Conservation (phyloP, 2,888 invertebrate species). For the Vanessa cardui region DNA sequence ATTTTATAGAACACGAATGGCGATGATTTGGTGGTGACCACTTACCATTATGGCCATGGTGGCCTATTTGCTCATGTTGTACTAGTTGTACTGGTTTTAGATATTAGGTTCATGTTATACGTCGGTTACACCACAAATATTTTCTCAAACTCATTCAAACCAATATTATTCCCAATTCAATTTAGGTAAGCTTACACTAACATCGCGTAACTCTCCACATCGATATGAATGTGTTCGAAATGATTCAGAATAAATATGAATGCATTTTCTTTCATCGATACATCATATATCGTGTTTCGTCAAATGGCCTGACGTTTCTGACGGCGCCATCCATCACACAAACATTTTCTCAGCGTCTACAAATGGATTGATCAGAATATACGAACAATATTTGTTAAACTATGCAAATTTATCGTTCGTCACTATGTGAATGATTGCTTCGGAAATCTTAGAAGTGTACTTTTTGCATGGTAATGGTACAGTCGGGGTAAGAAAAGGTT, state of each 20-base stretch:
- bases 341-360: slow-evolving; percentile 56
- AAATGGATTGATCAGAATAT: slow-evolving; percentile 42
- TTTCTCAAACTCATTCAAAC: no score
- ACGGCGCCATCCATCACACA: slow-evolving; percentile 69
- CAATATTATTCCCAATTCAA: neutral
- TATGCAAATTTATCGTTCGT: slow-evolving; percentile 33
- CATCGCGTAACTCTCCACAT: neutral
- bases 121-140: no score
- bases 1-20: no score
- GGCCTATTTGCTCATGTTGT: no score
- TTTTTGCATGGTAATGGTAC: neutral
- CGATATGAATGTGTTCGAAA: slow-evolving; percentile 45
- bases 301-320: slow-evolving; percentile 58
- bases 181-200: neutral
- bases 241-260: slow-evolving; percentile 66
- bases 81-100: no score
- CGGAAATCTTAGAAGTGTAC: neutral
- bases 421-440: slow-evolving; percentile 1
- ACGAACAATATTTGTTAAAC: slow-evolving; percentile 43
- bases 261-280: slow-evolving; percentile 61
- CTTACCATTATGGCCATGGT: no score
- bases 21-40: no score
- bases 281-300: slow-evolving; percentile 70
- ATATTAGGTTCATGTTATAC: no score
- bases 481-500: no score